Conservation (phyloP, 2,113 vertebrate genomes). For the Chunga burmeisteri region DNA sequence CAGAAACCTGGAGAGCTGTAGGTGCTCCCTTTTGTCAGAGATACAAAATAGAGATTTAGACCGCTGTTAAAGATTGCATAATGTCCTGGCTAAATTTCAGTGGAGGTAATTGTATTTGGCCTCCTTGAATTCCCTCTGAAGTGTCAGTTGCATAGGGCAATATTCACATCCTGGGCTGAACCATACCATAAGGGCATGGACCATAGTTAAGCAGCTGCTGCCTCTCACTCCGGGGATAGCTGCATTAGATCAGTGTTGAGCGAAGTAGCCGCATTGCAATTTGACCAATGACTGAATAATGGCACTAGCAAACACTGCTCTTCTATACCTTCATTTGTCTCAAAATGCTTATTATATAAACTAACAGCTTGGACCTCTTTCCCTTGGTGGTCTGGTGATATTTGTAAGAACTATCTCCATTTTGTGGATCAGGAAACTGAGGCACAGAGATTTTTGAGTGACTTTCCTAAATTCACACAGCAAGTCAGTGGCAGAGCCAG, state of each 20-base stretch:
- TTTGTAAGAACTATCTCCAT: not conserved
- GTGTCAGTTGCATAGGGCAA: not conserved
- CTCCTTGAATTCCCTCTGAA: not conserved
- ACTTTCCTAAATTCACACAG: not conserved
- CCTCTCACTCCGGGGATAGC: not conserved
- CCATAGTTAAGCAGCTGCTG: not conserved
- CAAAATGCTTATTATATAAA: not conserved
- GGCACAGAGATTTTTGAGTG: not conserved
- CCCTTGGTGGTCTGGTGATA: not conserved
- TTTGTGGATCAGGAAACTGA: slow-evolving; percentile 13
- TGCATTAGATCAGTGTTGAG: not conserved
- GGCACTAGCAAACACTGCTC: not conserved
- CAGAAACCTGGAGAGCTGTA: slow-evolving; percentile 15
- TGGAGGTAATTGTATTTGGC: not conserved
- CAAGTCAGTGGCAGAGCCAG: not conserved
- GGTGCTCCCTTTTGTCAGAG: slow-evolving; percentile 15
- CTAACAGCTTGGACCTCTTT: not conserved
- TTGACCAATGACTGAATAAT: not conserved
- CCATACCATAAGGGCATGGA: not conserved
- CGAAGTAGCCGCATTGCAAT: not conserved
- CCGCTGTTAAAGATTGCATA: not conserved
- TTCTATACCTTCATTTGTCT: not conserved
- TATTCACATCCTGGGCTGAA: not conserved
- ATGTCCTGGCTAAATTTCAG: slow-evolving; percentile 1
- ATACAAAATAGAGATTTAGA: not conserved